These are phyloP conservation scores for Oasisia sp. DNA, from an alignment of 2,888 invertebrate species.

Conservation along the genomic window DNA sequence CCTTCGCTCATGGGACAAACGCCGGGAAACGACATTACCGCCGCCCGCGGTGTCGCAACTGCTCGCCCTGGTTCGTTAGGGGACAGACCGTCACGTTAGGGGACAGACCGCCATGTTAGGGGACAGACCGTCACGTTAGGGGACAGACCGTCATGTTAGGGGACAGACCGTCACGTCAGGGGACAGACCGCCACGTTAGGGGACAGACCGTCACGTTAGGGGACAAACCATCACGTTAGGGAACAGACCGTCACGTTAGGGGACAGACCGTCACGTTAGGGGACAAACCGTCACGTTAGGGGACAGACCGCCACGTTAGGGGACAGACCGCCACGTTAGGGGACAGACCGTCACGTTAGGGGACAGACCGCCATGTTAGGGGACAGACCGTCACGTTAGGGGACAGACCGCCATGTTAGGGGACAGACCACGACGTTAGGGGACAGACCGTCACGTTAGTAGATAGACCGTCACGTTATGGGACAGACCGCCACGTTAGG, in stretches of 20 bases:
- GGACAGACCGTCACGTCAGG: neutral
- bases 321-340: no score
- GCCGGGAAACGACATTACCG: neutral
- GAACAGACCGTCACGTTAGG: neutral
- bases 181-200: neutral
- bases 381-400: no score
- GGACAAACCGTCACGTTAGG: neutral
- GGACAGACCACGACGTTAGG: neutral
- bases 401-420: neutral
- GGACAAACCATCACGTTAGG: neutral
- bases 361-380: neutral
- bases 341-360: neutral
- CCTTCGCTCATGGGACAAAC: neutral
- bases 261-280: no score
- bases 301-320: neutral
- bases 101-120: neutral
- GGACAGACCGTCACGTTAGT: no score
- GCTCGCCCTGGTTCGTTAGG: neutral
- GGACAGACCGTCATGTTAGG: no score
- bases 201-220: no score
- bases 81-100: neutral
- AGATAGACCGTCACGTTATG: neutral
- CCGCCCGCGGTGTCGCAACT: neutral
- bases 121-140: neutral
- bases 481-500: neutral